Evolutionary conservation across 2,888 invertebrate species (phyloP).

Genomic region (Acrobasis repandana): DNA sequence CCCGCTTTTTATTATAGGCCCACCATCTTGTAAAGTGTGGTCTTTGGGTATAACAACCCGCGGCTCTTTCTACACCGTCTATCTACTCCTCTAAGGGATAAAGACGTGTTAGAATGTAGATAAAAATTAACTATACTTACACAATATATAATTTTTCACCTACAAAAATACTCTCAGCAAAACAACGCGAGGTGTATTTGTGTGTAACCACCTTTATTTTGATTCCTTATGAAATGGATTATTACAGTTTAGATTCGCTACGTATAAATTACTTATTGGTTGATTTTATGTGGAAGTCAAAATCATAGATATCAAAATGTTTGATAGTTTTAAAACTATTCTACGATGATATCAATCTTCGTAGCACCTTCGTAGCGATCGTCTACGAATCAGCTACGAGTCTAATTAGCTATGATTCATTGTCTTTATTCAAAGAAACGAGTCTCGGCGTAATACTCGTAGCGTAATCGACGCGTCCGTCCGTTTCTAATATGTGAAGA

Average conservation of each 20-base stretch:
- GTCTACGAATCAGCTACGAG: conserved; percentile 20
- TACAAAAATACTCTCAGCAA: not conserved
- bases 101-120: no score
- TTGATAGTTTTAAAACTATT: not conserved
- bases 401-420: not conserved
- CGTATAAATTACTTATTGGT: not conserved
- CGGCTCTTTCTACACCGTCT: no score
- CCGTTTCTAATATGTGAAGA: conserved; percentile 23
- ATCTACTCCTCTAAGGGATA: no score
- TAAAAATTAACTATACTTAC: no score
- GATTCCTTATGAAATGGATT: conserved; percentile 3
- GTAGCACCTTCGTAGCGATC: conserved; percentile 13
- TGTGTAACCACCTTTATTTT: conserved; percentile 1
- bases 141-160: not conserved
- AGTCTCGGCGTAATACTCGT: not conserved
- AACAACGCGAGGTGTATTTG: not conserved
- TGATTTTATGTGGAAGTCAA: not conserved
- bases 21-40: no score
- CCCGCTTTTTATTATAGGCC: no score
- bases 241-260: not conserved
- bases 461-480: conserved; percentile 17
- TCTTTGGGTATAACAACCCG: no score
- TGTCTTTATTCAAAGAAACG: not conserved
- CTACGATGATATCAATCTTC: conserved; percentile 19
- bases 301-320: not conserved